A percentile compares a stretch with the other conserved stretches of the same genome.
Evolutionary conservation across 2,797 vertebrate species (phyloP).

Genomic region (Tragelaphus eurycerus): DNA sequence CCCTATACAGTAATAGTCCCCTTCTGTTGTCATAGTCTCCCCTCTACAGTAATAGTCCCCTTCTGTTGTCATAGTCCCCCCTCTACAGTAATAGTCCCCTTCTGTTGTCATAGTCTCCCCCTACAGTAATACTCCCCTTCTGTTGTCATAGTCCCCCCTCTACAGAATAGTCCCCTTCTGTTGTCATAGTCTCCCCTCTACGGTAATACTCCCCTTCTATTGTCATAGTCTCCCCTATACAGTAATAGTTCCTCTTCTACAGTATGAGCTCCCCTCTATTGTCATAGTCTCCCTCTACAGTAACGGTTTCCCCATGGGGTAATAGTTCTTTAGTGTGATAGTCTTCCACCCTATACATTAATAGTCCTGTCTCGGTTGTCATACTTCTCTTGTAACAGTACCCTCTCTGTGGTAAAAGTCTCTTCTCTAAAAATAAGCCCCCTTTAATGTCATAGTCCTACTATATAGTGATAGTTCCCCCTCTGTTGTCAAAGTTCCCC

Average conservation of each 20-base stretch:
- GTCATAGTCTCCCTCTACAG: not conserved
- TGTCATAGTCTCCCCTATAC: not conserved
- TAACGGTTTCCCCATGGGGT: fast-evolving
- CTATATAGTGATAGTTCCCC: not conserved
- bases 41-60: not conserved
- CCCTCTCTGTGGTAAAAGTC: not conserved
- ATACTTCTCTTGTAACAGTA: not conserved
- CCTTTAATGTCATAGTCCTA: too few species aligned
- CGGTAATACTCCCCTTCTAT: too few species aligned
- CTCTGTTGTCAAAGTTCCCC: not conserved
- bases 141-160: not conserved
- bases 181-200: too few species aligned
- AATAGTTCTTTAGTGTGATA: fast-evolving
- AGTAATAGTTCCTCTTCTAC: too few species aligned
- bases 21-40: not conserved
- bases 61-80: not conserved
- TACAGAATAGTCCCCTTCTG: not conserved
- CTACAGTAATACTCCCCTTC: not conserved
- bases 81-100: not conserved
- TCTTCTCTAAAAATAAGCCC: not conserved
- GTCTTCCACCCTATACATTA: fast-evolving
- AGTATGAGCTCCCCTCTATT: too few species aligned
- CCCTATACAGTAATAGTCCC: too few species aligned
- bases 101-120: not conserved
- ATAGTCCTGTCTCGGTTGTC: not conserved